These are phyloP conservation scores for Neoseiulus cucumeris DNA, from an alignment of 1,140 invertebrate genomes.

Conservation along the genomic window DNA sequence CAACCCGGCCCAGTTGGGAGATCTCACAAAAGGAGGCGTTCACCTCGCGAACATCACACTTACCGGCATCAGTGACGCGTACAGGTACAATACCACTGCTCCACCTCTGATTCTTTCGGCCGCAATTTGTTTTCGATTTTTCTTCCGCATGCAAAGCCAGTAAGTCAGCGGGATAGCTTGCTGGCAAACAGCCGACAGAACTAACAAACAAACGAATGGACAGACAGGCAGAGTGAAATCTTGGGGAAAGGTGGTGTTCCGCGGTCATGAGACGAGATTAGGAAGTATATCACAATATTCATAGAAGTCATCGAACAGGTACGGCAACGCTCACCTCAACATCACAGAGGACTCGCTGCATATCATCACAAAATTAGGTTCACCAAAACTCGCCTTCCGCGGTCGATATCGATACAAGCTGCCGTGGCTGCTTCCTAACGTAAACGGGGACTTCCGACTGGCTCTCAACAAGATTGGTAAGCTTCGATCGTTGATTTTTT, in stretches of 20 bases:
- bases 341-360: not conserved
- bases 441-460: not conserved
- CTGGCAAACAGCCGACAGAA: no score
- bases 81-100: not conserved
- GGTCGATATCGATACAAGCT: not conserved
- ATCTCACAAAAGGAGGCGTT: not conserved
- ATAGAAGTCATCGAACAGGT: not conserved
- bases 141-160: no score
- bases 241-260: no score
- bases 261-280: no score
- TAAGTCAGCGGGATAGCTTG: no score
- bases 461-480: not conserved
- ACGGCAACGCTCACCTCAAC: not conserved
- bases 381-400: not conserved
- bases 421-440: slow-evolving; percentile 1
- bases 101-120: no score
- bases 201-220: no score
- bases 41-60: not conserved
- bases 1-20: not conserved
- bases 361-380: not conserved
- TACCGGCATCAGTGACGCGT: not conserved
- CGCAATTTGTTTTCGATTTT: no score
- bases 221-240: no score
- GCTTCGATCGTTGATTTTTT: not conserved
- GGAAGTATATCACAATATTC: no score